These are phyloP conservation scores for Entosphenus tridentatus DNA, from an alignment of 2,113 vertebrate species.

Conservation along the genomic window DNA sequence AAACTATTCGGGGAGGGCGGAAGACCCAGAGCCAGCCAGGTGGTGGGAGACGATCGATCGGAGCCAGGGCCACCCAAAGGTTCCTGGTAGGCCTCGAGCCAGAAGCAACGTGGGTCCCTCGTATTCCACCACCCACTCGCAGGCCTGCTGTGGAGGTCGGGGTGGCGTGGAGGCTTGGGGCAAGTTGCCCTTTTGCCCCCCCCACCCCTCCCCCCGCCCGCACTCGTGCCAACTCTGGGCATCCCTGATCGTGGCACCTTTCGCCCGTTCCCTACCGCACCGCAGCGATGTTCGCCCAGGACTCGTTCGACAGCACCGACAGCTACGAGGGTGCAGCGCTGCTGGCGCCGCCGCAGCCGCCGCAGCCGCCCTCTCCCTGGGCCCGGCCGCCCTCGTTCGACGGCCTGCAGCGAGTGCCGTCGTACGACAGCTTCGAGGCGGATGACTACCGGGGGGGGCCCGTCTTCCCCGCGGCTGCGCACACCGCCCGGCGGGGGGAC, in stretches of 20 bases:
- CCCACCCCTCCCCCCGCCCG: neutral
- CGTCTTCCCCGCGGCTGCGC: no score
- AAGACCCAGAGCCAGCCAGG: no score
- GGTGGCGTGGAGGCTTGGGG: constrained; percentile 15
- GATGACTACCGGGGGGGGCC: constrained; percentile 46
- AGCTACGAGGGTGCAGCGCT: constrained; percentile 90
- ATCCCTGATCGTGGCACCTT: no score
- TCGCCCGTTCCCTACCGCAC: constrained; percentile 9
- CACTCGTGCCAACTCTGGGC: neutral
- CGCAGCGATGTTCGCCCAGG: constrained; percentile 89
- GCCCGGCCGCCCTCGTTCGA: constrained; percentile 90
- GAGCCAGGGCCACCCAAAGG: no score
- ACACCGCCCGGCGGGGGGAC: no score
- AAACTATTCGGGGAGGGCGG: no score
- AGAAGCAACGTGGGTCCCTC: no score
- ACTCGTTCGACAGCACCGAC: constrained; percentile 94
- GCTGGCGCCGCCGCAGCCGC: constrained; percentile 44
- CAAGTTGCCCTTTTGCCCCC: constrained; percentile 1
- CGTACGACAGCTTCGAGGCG: constrained; percentile 92
- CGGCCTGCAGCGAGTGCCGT: constrained; percentile 89
- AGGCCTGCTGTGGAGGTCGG: constrained; percentile 23
- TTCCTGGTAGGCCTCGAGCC: no score
- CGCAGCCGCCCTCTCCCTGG: constrained; percentile 21
- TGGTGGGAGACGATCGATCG: no score
- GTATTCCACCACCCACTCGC: constrained; percentile 19